Conservation (phyloP, 1,140 invertebrate species). For the Zeugodacus cucurbitae region DNA sequence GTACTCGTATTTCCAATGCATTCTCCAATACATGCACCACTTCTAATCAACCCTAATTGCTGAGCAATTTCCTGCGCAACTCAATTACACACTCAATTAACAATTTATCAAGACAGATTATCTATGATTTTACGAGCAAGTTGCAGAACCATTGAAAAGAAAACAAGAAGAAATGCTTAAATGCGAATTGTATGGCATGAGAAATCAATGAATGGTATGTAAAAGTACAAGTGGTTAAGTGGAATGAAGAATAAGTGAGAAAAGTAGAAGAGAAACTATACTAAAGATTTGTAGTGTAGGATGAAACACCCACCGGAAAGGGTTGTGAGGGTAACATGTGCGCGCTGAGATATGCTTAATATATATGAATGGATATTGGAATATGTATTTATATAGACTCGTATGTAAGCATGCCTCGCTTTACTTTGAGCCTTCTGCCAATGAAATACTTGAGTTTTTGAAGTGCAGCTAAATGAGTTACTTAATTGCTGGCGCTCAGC, state of each 20-base stretch:
- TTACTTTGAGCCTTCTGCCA: too few species aligned
- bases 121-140: slow-evolving; percentile 16
- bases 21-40: background rate
- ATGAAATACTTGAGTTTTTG: background rate
- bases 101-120: slow-evolving; percentile 32
- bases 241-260: background rate
- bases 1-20: background rate
- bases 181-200: background rate
- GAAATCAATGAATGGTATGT: background rate
- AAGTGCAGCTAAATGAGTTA: background rate
- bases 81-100: slow-evolving; percentile 36
- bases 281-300: background rate
- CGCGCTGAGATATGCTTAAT: too few species aligned
- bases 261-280: background rate
- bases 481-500: background rate
- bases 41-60: slow-evolving; percentile 34
- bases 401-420: background rate
- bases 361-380: background rate
- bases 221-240: background rate
- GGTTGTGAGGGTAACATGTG: background rate
- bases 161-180: background rate
- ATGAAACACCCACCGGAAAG: background rate
- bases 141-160: background rate
- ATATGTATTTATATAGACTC: background rate
- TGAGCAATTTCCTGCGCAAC: slow-evolving; percentile 17